phyloP scores from a whole-genome alignment of 2,888 invertebrate genomes.

The Mylabris sibirica region DNA sequence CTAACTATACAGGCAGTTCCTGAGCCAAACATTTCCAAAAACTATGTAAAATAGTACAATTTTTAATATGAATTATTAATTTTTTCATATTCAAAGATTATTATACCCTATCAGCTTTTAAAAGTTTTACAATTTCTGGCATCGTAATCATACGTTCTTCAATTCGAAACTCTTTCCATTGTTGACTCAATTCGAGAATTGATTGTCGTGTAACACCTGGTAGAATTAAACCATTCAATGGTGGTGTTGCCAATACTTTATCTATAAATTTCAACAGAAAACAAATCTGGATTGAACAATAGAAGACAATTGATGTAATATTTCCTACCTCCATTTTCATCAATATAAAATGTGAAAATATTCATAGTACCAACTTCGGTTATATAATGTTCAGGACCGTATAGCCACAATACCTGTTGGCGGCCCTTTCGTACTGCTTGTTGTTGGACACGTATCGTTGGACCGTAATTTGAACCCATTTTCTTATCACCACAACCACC shows the following conservation, averaged over 20 bases:
- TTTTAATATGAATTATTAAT: not conserved
- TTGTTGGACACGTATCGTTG: slow-evolving; percentile 84
- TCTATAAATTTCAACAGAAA: slow-evolving; percentile 67
- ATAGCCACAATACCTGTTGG: slow-evolving; percentile 97
- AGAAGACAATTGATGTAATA: slow-evolving; percentile 14
- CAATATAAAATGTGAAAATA: slow-evolving; percentile 86
- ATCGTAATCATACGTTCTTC: slow-evolving; percentile 84
- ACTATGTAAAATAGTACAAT: slow-evolving; percentile 65
- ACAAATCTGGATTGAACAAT: slow-evolving; percentile 11
- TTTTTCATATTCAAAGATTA: not conserved
- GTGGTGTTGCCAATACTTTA: slow-evolving; percentile 90
- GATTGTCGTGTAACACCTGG: slow-evolving; percentile 94
- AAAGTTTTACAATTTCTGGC: slow-evolving; percentile 76
- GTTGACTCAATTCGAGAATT: slow-evolving; percentile 78
- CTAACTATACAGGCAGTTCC: slow-evolving; percentile 97
- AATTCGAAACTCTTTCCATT: slow-evolving; percentile 89
- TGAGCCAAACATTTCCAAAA: slow-evolving; percentile 96
- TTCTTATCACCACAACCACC: slow-evolving; percentile 94
- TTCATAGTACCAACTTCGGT: slow-evolving; percentile 99
- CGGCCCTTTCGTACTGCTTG: slow-evolving; percentile 78
- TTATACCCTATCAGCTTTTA: slow-evolving; percentile 83
- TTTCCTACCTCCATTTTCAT: slow-evolving; percentile 85
- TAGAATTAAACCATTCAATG: slow-evolving; percentile 90
- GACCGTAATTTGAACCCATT: slow-evolving; percentile 94
- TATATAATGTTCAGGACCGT: slow-evolving; percentile 89